Conservation (phyloP, 2,113 vertebrate genomes). For the Chrysemys picta region DNA sequence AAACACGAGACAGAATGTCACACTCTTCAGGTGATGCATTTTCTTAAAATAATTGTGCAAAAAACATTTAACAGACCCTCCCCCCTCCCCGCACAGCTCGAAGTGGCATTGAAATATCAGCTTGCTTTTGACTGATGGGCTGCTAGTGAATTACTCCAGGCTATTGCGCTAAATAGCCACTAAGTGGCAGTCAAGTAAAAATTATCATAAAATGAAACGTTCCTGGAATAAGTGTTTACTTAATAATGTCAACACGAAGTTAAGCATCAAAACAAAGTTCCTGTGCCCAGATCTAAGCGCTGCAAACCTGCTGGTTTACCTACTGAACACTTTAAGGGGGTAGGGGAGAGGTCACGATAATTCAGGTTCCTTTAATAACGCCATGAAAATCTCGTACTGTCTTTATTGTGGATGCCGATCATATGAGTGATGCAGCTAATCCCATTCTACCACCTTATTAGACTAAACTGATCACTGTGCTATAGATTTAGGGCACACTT, state of each 20-base stretch:
- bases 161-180: constrained; percentile 67
- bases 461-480: accelerated
- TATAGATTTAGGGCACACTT: background rate
- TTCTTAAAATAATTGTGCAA: background rate
- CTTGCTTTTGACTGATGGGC: background rate
- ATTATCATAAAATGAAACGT: constrained; percentile 54
- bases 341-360: background rate
- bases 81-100: background rate
- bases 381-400: background rate
- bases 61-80: too few species aligned
- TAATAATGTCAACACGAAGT: background rate
- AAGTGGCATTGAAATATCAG: background rate
- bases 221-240: background rate
- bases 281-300: background rate
- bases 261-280: background rate
- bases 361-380: background rate
- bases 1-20: background rate
- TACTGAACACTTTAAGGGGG: background rate
- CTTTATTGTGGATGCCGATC: background rate
- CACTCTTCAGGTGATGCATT: background rate
- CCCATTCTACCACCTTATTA: background rate
- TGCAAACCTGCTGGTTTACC: background rate
- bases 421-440: accelerated
- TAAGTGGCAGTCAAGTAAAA: constrained; percentile 82
- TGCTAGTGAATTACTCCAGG: background rate